Conservation (phyloP, 2,113 vertebrate genomes). For the Columba livia region DNA sequence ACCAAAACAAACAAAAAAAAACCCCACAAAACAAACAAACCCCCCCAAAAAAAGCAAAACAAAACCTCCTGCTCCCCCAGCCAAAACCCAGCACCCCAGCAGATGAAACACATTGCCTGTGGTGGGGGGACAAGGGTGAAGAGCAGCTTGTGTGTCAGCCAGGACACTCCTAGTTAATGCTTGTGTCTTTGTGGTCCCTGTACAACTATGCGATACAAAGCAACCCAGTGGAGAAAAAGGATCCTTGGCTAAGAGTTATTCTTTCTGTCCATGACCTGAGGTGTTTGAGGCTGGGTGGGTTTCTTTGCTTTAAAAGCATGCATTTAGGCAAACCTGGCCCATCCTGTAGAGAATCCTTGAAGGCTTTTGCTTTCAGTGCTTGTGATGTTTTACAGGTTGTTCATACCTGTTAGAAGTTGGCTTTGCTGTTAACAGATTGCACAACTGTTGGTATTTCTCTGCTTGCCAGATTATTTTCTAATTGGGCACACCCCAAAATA, state of each 20-base stretch:
- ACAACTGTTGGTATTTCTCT: constrained; percentile 28
- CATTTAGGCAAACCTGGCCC: not conserved
- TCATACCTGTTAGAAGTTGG: not conserved
- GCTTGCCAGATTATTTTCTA: constrained; percentile 40
- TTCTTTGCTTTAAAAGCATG: not conserved
- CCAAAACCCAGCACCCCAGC: not conserved
- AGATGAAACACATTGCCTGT: not conserved
- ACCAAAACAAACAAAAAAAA: not conserved
- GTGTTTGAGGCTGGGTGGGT: not conserved
- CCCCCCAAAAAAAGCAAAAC: too few species aligned
- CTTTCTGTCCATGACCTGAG: not conserved
- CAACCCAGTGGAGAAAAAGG: not conserved
- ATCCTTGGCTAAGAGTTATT: not conserved
- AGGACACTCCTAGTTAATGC: not conserved
- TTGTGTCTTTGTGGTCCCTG: not conserved
- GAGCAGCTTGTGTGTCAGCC: not conserved
- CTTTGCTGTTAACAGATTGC: constrained; percentile 10
- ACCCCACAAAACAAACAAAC: not conserved
- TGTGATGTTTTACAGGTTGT: not conserved
- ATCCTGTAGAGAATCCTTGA: not conserved
- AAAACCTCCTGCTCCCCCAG: not conserved
- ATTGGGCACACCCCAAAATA: constrained; percentile 3
- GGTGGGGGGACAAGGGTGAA: not conserved
- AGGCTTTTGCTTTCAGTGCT: not conserved
- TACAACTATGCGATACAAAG: not conserved